Base-by-base conservation (phyloP, 2,888 invertebrate genomes). In the Toxonevra muliebris region DNA sequence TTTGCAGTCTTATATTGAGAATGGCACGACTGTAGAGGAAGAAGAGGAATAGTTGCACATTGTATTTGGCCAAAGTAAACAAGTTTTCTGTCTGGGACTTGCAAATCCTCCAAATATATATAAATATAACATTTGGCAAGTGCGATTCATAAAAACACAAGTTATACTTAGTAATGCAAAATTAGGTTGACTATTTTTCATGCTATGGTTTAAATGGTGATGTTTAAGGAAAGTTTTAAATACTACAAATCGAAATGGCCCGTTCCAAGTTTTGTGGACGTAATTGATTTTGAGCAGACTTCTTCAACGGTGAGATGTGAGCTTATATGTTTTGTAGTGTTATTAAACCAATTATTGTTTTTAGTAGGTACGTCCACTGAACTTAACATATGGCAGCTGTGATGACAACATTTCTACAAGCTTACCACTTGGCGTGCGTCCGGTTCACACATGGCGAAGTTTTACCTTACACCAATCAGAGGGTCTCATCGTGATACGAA, bases 401-500 rank as follows among this genome's bases (percentile, higher is more conserved):
- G 71, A 73, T 58, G 62, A 70, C 48, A 64, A 50, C 43, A 66
- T 58, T 9, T 40, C 50, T 0, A 43, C 67, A 48, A 69, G 70
- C 12, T n/a, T 73, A 19, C 77, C 78, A 2, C 61, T 70, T 20
- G 82, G 84, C 0, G 61, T 82, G 11, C 68, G 71, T 71, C 81
- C 87, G 11, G 69, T 82, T 0, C 75, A 83, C 40, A 80, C 87
- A 48, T 95, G 94, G 94, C 86, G 88, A 76, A 83, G 89, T 50
- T 92, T 87, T 79, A 86, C 87, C 71, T 86, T 93, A 30, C 75
- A 77, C n/a, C 81, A 87, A 48, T 88, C 90, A 72, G 90, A 91
- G 69, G 94, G 96, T n/a, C 87, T 97, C 61, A 84, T 94, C 74
- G 88, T 93, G 62, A 92, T 97, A 68, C 87, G 87, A 76, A 95